These are phyloP conservation scores for Fabriciana adippe DNA, from an alignment of 2,888 invertebrate genomes.

Conservation along the genomic window DNA sequence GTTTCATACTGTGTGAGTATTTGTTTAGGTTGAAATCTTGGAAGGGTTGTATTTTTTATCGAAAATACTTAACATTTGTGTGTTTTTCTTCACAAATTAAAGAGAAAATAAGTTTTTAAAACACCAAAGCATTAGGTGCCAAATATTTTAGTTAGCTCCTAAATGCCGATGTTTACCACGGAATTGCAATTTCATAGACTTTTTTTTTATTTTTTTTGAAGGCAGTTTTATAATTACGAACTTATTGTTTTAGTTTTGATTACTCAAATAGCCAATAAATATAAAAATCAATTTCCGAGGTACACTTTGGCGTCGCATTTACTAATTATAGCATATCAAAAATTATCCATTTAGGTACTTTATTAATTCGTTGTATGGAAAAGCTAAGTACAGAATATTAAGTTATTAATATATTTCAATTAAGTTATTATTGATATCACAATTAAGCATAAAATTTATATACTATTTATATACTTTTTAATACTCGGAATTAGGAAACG, in stretches of 20 bases:
- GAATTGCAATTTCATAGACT: neutral
- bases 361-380: neutral
- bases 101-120: conserved; percentile 5
- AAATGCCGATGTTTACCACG: neutral
- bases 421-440: neutral
- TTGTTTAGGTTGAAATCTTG: too few species aligned
- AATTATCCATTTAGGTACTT: neutral
- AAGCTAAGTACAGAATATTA: neutral
- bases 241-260: too few species aligned
- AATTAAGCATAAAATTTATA: too few species aligned
- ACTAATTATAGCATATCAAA: neutral
- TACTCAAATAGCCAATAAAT: too few species aligned
- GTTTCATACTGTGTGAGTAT: too few species aligned
- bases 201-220: neutral
- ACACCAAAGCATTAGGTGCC: neutral
- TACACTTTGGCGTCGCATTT: neutral
- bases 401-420: neutral
- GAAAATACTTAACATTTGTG: too few species aligned
- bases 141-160: conserved; percentile 3
- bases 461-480: too few species aligned
- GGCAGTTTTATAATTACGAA: too few species aligned
- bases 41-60: too few species aligned
- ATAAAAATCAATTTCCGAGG: too few species aligned
- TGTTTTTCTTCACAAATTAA: neutral
- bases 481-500: too few species aligned